phyloP scores from a whole-genome alignment of 2,888 invertebrate genomes.

The Idaea aversata region DNA sequence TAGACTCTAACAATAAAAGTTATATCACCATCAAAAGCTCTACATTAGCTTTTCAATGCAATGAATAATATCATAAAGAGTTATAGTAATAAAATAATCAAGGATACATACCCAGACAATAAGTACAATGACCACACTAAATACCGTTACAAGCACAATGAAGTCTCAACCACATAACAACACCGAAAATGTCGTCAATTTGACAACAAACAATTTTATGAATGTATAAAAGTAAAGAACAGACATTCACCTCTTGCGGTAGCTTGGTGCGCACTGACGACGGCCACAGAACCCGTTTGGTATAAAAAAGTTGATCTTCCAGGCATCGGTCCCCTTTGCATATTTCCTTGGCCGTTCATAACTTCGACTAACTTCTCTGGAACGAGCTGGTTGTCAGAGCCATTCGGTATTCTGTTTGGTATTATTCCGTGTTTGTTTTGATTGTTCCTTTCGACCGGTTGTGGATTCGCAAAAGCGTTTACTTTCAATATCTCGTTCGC shows the following conservation, averaged over 20 bases:
- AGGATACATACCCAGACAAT: slow-evolving; percentile 63
- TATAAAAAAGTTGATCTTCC: slow-evolving; percentile 80
- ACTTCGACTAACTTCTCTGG: slow-evolving; percentile 69
- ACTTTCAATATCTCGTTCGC: slow-evolving; percentile 76
- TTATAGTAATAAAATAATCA: slow-evolving; percentile 28
- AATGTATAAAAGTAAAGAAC: slow-evolving; percentile 44
- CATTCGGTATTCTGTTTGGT: slow-evolving; percentile 49
- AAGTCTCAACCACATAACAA: slow-evolving; percentile 8
- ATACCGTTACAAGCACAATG: slow-evolving; percentile 58
- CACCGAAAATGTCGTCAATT: slow-evolving; percentile 28
- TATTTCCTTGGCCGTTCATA: slow-evolving; percentile 68
- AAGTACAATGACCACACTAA: slow-evolving; percentile 50
- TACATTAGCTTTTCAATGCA: not conserved
- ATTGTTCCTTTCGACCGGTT: slow-evolving; percentile 49
- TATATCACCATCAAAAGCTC: too few relatives aligned
- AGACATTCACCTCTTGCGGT: slow-evolving; percentile 76
- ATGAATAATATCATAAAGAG: not conserved
- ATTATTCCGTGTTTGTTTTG: slow-evolving; percentile 65
- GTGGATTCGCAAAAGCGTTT: slow-evolving; percentile 61
- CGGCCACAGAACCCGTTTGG: slow-evolving; percentile 80
- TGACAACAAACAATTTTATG: slow-evolving; percentile 23
- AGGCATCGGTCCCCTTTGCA: slow-evolving; percentile 72
- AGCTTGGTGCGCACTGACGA: slow-evolving; percentile 81
- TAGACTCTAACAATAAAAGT: too few relatives aligned
- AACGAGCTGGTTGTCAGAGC: slow-evolving; percentile 65